These are phyloP conservation scores for Distichodus sexfasciatus DNA, from an alignment of 2,797 vertebrate genomes.

Conservation along the genomic window DNA sequence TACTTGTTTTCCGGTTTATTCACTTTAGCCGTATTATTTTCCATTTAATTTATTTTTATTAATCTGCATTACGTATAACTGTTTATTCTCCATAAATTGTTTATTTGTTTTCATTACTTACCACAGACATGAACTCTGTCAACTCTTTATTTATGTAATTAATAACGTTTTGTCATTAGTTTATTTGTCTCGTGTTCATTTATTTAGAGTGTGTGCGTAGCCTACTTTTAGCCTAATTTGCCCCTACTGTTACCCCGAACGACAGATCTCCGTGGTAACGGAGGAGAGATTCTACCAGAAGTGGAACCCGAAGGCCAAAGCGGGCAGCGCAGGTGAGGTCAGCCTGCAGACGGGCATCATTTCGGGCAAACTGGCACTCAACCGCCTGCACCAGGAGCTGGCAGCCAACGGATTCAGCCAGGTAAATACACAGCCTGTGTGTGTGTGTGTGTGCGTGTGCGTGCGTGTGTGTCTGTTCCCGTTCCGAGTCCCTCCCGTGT, in stretches of 20 bases:
- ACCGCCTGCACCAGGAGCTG: slow-evolving; percentile 83
- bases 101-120: too few relatives aligned
- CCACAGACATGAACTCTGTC: too few relatives aligned
- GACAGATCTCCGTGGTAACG: slow-evolving; percentile 92
- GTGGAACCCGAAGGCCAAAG: slow-evolving; percentile 78
- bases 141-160: too few relatives aligned
- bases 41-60: too few relatives aligned
- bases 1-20: too few relatives aligned
- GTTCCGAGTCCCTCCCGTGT: too few relatives aligned
- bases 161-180: too few relatives aligned
- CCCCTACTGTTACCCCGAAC: not conserved
- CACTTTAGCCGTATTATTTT: too few relatives aligned
- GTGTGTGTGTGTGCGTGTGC: not conserved
- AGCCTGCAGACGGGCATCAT: slow-evolving; percentile 84
- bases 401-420: slow-evolving; percentile 81
- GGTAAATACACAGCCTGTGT: slow-evolving; percentile 55
- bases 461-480: not conserved
- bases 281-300: slow-evolving; percentile 92
- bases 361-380: slow-evolving; percentile 85
- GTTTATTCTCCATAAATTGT: too few relatives aligned
- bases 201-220: too few relatives aligned
- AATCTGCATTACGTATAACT: too few relatives aligned
- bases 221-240: not conserved
- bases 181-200: too few relatives aligned
- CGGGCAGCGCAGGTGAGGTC: slow-evolving; percentile 70